phyloP scores from a whole-genome alignment of 2,113 vertebrate species.

The Cyanoramphus novaezelandiae region DNA sequence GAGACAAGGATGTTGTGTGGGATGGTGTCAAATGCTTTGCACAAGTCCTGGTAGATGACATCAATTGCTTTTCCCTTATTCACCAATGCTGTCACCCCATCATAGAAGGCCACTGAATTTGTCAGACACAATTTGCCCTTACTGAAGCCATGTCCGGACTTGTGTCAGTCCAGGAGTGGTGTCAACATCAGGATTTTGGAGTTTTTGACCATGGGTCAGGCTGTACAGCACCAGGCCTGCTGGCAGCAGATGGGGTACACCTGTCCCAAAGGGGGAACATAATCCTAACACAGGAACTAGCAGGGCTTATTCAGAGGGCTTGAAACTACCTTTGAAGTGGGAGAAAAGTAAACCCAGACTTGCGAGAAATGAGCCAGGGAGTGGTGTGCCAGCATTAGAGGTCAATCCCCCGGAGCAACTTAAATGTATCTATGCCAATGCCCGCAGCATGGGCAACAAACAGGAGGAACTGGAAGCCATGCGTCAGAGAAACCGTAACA shows the following conservation, averaged over 20 bases:
- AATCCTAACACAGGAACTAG: background rate
- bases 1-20: background rate
- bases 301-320: background rate
- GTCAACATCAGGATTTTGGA: background rate
- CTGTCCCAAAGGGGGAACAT: background rate
- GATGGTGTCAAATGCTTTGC: background rate
- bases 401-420: background rate
- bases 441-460: background rate
- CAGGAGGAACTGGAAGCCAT: background rate
- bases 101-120: background rate
- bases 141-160: background rate
- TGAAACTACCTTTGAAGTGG: background rate
- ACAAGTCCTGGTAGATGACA: background rate
- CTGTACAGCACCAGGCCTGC: background rate
- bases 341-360: background rate
- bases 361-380: background rate
- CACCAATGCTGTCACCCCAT: background rate
- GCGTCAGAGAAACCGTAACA: background rate
- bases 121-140: background rate
- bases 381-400: background rate
- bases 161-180: background rate
- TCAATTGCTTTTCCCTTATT: background rate
- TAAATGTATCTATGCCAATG: background rate
- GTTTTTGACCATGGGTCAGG: background rate
- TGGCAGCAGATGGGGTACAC: background rate